Evolutionary conservation across 2,113 vertebrate species (phyloP).

Genomic region (Reinhardtius hippoglossoides): DNA sequence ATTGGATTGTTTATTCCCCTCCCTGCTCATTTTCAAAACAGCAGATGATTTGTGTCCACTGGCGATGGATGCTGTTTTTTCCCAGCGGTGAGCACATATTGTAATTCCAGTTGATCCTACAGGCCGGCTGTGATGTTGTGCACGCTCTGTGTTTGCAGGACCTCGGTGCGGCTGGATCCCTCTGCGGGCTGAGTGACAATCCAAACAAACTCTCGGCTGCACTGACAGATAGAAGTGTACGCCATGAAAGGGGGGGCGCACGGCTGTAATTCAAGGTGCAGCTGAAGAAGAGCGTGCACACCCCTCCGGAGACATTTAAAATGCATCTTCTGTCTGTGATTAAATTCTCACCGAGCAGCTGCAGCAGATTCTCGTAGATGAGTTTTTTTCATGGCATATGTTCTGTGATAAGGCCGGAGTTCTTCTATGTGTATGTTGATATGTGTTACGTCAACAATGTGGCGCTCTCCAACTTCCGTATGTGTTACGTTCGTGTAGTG

Average conservation of each 20-base stretch:
- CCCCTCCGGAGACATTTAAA: constrained; percentile 16
- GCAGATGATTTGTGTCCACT: constrained; percentile 47
- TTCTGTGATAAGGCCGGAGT: no score
- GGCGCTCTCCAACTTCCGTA: neutral
- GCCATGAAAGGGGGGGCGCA: constrained; percentile 6
- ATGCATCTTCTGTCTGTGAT: constrained; percentile 25
- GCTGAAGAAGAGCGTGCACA: constrained; percentile 11
- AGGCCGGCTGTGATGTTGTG: constrained; percentile 31
- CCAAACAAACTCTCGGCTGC: constrained; percentile 26
- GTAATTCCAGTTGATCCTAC: constrained; percentile 46
- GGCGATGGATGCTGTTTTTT: constrained; percentile 34
- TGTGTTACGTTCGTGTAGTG: neutral
- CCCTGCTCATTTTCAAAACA: constrained; percentile 27
- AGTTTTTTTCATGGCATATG: no score
- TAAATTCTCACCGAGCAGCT: constrained; percentile 20
- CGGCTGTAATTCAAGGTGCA: constrained; percentile 19
- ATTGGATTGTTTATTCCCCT: constrained; percentile 42
- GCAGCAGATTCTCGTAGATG: constrained; percentile 32
- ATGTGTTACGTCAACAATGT: neutral
- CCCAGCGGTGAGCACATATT: constrained; percentile 17
- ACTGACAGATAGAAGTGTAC: neutral
- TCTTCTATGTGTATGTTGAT: no score
- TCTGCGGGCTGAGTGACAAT: constrained; percentile 22
- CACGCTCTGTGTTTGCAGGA: constrained; percentile 7
- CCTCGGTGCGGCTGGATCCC: constrained; percentile 14